A percentile compares a stretch with the other conserved stretches of the same genome.
Evolutionary conservation across 2,888 invertebrate species (phyloP).

Genomic region (Cremastinae sp.): DNA sequence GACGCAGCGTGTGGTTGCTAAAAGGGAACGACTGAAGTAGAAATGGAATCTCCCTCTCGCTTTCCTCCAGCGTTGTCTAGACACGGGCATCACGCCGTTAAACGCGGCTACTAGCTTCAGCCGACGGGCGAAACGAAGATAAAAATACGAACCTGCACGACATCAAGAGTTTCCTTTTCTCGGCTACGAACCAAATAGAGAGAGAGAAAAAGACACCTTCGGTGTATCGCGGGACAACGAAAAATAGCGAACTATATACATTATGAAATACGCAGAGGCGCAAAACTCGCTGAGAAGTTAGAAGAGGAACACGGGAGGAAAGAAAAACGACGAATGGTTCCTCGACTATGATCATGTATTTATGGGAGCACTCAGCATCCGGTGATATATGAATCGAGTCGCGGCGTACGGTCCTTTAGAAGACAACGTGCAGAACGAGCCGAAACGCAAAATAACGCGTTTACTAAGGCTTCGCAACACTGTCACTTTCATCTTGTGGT

Average conservation of each 20-base stretch:
- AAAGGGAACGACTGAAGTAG: slow-evolving; percentile 38
- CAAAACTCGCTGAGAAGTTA: slow-evolving; percentile 43
- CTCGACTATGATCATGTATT: slow-evolving; percentile 70
- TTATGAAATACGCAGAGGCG: slow-evolving; percentile 38
- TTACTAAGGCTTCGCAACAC: slow-evolving; percentile 53
- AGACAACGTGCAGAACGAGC: slow-evolving; percentile 33
- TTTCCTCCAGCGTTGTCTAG: slow-evolving; percentile 62
- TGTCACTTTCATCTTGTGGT: slow-evolving; percentile 50
- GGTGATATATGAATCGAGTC: slow-evolving; percentile 68
- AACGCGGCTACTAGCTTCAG: slow-evolving; percentile 39
- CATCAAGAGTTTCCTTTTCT: slow-evolving; percentile 43
- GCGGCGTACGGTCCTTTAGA: slow-evolving; percentile 60
- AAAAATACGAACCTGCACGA: slow-evolving; percentile 35
- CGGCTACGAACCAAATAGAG: slow-evolving; percentile 1
- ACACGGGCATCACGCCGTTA: slow-evolving; percentile 51
- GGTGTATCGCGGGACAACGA: slow-evolving; percentile 32
- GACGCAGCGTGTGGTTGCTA: slow-evolving; percentile 66
- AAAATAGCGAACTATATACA: slow-evolving; percentile 20
- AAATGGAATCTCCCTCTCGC: slow-evolving; percentile 45
- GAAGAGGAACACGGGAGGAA: slow-evolving; percentile 47
- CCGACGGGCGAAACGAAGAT: slow-evolving; percentile 48
- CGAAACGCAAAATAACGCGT: slow-evolving; percentile 48
- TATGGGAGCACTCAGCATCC: slow-evolving; percentile 73
- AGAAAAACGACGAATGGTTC: slow-evolving; percentile 45
- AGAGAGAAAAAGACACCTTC: background rate